Evolutionary conservation across 2,797 vertebrate species (phyloP), one percentile per base, ranked within the genome.

Genomic region (Sternarchorhynchus goeldii): DNA sequence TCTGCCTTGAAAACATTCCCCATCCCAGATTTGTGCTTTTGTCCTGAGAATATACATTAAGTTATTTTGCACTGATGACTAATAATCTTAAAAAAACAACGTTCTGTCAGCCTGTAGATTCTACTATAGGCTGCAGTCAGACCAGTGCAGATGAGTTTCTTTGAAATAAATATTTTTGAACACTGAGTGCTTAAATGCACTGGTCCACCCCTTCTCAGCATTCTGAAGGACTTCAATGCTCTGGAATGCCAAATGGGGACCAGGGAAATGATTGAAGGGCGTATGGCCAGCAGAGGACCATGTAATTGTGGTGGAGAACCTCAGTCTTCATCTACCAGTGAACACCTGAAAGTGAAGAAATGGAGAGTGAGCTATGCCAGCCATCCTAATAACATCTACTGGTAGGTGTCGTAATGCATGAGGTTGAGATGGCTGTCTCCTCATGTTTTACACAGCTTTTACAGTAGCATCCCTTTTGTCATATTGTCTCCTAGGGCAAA

Each of bases 171-270:
- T 36, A 36, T 36, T 36, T 1, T 36, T 36, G 6, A 36, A 36
- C 34, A 36, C 34, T 36, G 34, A 36, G 6, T 2, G 3, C 0
- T 36, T 36, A 7, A 36, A 7, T 36, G 34, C 6, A 7, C 34
- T 7, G 34, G 4, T 41, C 83, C 80, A 20, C 25, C 62, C 74
- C 79, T 55, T 36, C 78, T 34, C 86, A 99, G 97, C 76, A 92
- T 99, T 85, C 89, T 99, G 72, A 98, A 95, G 86, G 97, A 99
- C 89, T 99, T 97, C 90, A 97, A 97, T 0, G 95, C 95, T 3
- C 91, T 97, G 31, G 88, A 95, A 68, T 97, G 95, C 84, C 92
- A 93, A 45, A 84, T 82, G 10, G 57, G 59, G 6, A 7, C 68
- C 17, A 57, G 65, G 57, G 75, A 71, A 50, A 70, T 79, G 76